phyloP scores from a whole-genome alignment of 64 coral and sea anemone species.

The Dendrophyllia cribrosa region DNA sequence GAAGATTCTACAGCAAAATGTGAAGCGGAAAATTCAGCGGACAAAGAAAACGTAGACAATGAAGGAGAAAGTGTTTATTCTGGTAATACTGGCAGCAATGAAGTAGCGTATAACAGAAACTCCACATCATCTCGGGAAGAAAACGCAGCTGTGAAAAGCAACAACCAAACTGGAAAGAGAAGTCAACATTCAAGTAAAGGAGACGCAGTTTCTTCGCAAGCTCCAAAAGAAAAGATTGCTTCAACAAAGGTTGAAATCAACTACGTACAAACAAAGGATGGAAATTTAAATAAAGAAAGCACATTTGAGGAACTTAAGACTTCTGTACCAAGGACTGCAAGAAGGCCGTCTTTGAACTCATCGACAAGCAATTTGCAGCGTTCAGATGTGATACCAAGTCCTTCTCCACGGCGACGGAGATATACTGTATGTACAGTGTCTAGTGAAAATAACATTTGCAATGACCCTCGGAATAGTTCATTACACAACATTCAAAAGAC shows the following conservation, averaged over 20 bases:
- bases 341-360: neutral
- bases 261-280: neutral
- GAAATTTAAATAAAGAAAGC: neutral
- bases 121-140: neutral
- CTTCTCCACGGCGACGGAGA: neutral
- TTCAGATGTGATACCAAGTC: neutral
- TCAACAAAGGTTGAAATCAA: neutral
- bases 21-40: neutral
- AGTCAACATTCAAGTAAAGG: neutral
- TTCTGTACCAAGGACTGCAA: neutral
- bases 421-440: neutral
- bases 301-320: neutral
- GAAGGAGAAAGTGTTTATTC: neutral
- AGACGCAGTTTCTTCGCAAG: neutral
- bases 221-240: neutral
- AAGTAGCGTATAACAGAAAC: neutral
- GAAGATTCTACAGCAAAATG: too few species aligned
- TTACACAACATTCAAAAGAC: neutral
- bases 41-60: neutral
- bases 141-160: neutral
- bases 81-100: neutral
- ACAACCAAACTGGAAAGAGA: neutral
- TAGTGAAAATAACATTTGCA: neutral
- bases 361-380: too few species aligned
- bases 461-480: conserved; percentile 1